Conservation (phyloP, 2,888 invertebrate genomes). For the Helobdella robusta region DNA sequence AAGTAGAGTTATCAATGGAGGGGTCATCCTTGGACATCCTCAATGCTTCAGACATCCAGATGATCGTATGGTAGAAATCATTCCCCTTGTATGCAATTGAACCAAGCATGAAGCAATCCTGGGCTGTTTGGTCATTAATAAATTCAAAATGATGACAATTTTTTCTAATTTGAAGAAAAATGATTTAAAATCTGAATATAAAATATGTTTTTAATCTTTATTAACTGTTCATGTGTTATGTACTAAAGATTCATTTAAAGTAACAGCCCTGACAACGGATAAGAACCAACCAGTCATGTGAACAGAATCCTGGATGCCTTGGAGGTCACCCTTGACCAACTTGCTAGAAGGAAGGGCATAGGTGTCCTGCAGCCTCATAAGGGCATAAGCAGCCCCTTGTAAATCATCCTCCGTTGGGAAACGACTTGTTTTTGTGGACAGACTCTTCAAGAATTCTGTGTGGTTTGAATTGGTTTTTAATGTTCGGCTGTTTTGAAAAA, state of each 20-base stretch:
- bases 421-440: conserved; percentile 25
- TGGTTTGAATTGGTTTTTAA: too few relatives aligned
- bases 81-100: conserved; percentile 81
- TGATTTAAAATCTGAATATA: too few relatives aligned
- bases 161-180: too few relatives aligned
- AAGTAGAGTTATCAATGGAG: conserved; percentile 58
- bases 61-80: conserved; percentile 80
- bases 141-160: too few relatives aligned
- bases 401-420: conserved; percentile 80
- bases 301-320: conserved; percentile 29
- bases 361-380: conserved; percentile 85
- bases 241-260: too few relatives aligned
- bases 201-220: too few relatives aligned
- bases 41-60: conserved; percentile 90
- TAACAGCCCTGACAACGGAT: too few relatives aligned
- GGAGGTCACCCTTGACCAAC: conserved; percentile 64
- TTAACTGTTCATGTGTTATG: too few relatives aligned
- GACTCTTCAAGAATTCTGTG: conserved; percentile 27
- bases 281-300: conserved; percentile 27
- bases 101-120: conserved; percentile 92
- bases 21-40: conserved; percentile 40
- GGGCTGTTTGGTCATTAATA: conserved; percentile 56
- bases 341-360: conserved; percentile 79
- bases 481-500: too few relatives aligned
- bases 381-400: conserved; percentile 85